A percentile compares a stretch with the other conserved stretches of the same genome.
These are phyloP conservation scores for Vombatus ursinus DNA, from an alignment of 2,113 vertebrate species.

Conservation along the genomic window DNA sequence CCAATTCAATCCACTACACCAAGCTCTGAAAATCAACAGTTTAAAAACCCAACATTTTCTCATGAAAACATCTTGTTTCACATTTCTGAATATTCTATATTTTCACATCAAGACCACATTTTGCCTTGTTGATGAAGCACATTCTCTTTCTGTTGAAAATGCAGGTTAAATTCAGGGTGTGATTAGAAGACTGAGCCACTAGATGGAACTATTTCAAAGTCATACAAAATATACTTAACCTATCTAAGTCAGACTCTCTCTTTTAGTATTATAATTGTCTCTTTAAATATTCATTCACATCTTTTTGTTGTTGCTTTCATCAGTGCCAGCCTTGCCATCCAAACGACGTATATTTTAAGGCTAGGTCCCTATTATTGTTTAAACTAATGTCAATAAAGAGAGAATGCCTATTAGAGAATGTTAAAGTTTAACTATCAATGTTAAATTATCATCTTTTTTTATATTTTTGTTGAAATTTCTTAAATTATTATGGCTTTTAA, in stretches of 20 bases:
- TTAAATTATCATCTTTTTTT: neutral
- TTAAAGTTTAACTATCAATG: neutral
- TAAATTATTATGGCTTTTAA: neutral
- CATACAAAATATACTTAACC: neutral
- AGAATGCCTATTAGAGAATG: neutral
- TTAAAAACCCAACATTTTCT: neutral
- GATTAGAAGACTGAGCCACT: conserved; percentile 48
- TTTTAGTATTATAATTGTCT: neutral
- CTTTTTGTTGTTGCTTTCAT: neutral
- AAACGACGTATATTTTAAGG: neutral
- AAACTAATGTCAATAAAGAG: neutral
- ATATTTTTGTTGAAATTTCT: neutral
- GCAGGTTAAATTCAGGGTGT: conserved; percentile 7
- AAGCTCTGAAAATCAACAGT: neutral
- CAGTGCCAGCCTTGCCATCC: neutral
- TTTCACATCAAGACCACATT: neutral
- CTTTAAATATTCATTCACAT: neutral
- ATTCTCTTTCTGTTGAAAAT: neutral
- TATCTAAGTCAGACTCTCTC: neutral
- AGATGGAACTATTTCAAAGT: conserved; percentile 66
- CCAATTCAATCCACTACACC: neutral
- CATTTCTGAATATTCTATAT: neutral
- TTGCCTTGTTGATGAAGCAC: neutral
- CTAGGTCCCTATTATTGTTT: neutral
- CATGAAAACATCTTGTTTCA: neutral